A percentile compares a stretch with the other conserved stretches of the same genome.
Conservation (phyloP, 2,797 vertebrate genomes). For the Austrolebias charrua region DNA sequence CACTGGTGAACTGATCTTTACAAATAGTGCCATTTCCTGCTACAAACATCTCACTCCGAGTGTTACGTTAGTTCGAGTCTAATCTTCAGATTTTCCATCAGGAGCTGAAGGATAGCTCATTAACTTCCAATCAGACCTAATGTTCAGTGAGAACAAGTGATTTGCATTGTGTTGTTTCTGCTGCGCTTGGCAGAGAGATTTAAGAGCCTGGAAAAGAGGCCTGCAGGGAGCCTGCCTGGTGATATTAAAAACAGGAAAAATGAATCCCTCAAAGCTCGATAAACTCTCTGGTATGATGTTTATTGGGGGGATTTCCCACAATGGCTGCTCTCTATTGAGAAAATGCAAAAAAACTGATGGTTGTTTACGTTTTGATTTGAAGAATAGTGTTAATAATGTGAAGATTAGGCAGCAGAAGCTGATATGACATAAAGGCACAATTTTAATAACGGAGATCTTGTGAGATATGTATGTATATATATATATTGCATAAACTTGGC, state of each 20-base stretch:
- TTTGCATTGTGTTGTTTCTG: constrained; percentile 42
- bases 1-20: not conserved
- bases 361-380: not conserved
- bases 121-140: constrained; percentile 48
- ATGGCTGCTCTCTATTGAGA: not conserved
- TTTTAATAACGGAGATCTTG: not conserved
- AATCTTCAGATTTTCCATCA: constrained; percentile 29
- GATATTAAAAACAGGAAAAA: constrained; percentile 2
- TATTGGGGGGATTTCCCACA: not conserved
- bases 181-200: constrained; percentile 22
- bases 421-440: not conserved
- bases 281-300: not conserved
- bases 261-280: constrained; percentile 7
- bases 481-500: not conserved
- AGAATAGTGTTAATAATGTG: constrained; percentile 9
- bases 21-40: not conserved
- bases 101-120: constrained; percentile 34
- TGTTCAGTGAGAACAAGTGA: constrained; percentile 30
- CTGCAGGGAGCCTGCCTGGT: constrained; percentile 14
- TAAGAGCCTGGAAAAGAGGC: constrained; percentile 19
- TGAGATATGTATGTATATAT: no score
- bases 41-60: not conserved
- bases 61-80: constrained; percentile 2
- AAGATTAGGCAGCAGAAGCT: constrained; percentile 4
- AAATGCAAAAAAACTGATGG: not conserved